Percentiles rank a stretch among this genome's conserved stretches.
These are phyloP conservation scores for Melinopterus prodromus DNA, from an alignment of 2,888 invertebrate species.

Conservation along the genomic window DNA sequence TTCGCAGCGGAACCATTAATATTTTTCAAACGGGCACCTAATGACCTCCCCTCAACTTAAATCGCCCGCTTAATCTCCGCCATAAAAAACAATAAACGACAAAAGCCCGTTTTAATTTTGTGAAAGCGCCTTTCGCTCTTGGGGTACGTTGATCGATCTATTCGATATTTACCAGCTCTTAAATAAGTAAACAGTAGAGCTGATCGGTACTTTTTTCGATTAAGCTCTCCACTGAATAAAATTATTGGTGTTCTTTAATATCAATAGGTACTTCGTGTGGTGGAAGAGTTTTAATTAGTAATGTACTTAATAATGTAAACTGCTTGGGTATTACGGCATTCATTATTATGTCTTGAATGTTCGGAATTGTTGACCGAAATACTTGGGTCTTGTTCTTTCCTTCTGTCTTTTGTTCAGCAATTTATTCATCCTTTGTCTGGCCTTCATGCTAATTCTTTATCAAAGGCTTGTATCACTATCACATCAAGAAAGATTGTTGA, in stretches of 20 bases:
- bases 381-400: no score
- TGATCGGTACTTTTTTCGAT: background rate
- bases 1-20: conserved; percentile 9
- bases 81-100: conserved; percentile 4
- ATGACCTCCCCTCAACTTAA: background rate
- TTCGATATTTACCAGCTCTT: background rate
- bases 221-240: background rate
- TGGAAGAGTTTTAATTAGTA: background rate
- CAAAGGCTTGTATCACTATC: no score
- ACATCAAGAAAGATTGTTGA: no score
- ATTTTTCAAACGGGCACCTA: background rate
- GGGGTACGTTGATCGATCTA: background rate
- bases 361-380: no score
- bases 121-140: background rate
- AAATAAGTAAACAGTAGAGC: background rate
- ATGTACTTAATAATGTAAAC: background rate
- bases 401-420: no score
- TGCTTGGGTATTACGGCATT: no score
- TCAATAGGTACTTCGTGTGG: background rate
- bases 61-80: background rate
- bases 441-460: no score
- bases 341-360: no score
- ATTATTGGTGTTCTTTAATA: background rate
- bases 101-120: background rate
- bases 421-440: no score